Evolutionary conservation across 2,888 invertebrate species (phyloP).

Genomic region (Phyllotreta striolata): DNA sequence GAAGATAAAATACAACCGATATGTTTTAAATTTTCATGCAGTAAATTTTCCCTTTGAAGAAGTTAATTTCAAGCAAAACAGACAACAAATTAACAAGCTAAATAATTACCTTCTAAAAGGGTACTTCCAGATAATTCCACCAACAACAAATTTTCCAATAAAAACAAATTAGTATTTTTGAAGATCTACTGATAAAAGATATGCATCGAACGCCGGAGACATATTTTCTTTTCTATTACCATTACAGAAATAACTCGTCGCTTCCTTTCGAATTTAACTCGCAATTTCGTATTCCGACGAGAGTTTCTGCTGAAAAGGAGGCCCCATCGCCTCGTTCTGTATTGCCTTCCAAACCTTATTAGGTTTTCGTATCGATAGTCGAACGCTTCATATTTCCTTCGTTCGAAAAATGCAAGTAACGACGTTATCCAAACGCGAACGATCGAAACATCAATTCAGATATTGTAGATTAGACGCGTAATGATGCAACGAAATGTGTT

Average conservation of each 20-base stretch:
- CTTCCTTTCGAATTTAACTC: conserved; percentile 15
- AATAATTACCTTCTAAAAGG: too few species aligned
- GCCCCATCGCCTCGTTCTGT: neutral
- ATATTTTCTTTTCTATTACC: conserved; percentile 14
- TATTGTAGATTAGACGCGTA: neutral
- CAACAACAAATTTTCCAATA: too few species aligned
- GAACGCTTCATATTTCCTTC: conserved; percentile 10
- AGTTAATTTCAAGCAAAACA: too few species aligned
- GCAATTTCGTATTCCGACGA: conserved; percentile 21
- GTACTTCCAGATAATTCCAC: too few species aligned
- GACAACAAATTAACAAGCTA: too few species aligned
- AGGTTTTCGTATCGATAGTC: conserved; percentile 10
- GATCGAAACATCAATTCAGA: conserved; percentile 2
- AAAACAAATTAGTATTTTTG: neutral
- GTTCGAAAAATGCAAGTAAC: conserved; percentile 11
- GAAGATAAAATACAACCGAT: too few species aligned
- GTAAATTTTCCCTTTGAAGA: too few species aligned
- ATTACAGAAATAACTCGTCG: conserved; percentile 16
- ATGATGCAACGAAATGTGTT: too few species aligned
- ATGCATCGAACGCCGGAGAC: conserved; percentile 1
- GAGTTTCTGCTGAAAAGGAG: conserved; percentile 10
- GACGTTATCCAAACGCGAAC: conserved; percentile 10
- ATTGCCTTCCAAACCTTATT: conserved; percentile 14
- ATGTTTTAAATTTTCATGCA: too few species aligned
- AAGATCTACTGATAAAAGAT: neutral